phyloP scores from a whole-genome alignment of 2,888 invertebrate species.

The Tipula lateralis region DNA sequence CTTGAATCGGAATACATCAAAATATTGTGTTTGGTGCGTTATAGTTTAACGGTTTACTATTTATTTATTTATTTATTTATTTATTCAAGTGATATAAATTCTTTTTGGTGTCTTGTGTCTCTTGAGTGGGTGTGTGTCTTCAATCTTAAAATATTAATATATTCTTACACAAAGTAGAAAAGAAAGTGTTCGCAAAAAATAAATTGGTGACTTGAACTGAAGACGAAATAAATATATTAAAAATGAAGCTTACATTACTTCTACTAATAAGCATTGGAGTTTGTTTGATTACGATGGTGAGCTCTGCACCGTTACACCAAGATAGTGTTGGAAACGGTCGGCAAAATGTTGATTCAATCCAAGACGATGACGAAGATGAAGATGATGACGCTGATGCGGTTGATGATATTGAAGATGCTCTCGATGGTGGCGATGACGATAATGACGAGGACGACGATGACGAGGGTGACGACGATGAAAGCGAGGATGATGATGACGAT shows the following conservation, averaged over 20 bases:
- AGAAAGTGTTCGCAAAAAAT: not conserved
- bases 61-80: not conserved
- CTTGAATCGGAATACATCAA: not conserved
- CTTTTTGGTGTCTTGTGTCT: not conserved
- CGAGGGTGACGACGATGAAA: constrained; percentile 39
- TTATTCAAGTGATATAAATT: not conserved
- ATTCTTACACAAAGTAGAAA: not conserved
- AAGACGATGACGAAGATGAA: constrained; percentile 25
- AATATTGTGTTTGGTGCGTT: not conserved
- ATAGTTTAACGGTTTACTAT: not conserved
- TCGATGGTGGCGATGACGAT: not conserved
- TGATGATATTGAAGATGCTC: not conserved
- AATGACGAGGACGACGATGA: not conserved
- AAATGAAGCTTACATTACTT: not conserved
- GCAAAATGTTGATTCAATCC: not conserved
- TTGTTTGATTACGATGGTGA: not conserved
- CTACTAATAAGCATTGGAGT: not conserved
- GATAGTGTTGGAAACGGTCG: not conserved
- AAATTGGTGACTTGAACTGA: not conserved
- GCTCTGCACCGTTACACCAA: not conserved
- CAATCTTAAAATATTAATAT: not conserved
- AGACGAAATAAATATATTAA: not conserved
- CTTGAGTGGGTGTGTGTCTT: not conserved
- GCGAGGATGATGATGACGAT: constrained; percentile 61
- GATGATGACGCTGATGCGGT: not conserved